A percentile compares a stretch with the other conserved stretches of the same genome.
Conservation (phyloP, 2,797 vertebrate genomes). For the Tangara arthus region DNA sequence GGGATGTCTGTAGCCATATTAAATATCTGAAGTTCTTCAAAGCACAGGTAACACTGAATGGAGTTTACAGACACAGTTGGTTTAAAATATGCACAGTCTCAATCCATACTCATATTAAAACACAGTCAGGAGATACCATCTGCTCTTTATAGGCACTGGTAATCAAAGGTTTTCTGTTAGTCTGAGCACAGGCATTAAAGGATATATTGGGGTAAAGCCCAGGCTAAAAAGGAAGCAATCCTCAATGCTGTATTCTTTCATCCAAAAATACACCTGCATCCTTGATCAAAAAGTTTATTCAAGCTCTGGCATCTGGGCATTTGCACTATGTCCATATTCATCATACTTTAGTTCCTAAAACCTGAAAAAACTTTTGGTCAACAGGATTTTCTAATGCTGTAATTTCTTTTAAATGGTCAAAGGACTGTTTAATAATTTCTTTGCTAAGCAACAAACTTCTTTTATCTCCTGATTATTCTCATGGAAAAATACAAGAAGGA, state of each 20-base stretch:
- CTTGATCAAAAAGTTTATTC: neutral
- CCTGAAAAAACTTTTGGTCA: neutral
- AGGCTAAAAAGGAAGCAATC: neutral
- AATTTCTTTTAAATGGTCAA: neutral
- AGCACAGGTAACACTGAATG: conserved; percentile 41
- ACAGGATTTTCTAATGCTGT: neutral
- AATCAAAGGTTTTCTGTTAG: conserved; percentile 34
- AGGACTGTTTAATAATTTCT: neutral
- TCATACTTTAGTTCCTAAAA: neutral
- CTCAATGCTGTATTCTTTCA: neutral
- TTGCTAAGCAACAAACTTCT: neutral
- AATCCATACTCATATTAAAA: conserved; percentile 28
- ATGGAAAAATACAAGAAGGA: neutral
- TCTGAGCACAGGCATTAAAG: conserved; percentile 7
- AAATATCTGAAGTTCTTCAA: conserved; percentile 57
- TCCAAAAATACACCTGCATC: neutral
- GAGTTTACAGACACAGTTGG: conserved; percentile 41
- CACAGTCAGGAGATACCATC: conserved; percentile 24
- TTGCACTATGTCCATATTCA: neutral
- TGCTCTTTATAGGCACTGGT: conserved; percentile 28
- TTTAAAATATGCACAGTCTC: conserved; percentile 11
- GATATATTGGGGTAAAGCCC: neutral
- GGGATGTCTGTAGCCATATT: conserved; percentile 55
- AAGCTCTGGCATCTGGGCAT: neutral
- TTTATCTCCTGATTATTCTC: neutral